Evolutionary conservation across 2,113 vertebrate genomes (phyloP).

Genomic region (Coracopsis vasa): DNA sequence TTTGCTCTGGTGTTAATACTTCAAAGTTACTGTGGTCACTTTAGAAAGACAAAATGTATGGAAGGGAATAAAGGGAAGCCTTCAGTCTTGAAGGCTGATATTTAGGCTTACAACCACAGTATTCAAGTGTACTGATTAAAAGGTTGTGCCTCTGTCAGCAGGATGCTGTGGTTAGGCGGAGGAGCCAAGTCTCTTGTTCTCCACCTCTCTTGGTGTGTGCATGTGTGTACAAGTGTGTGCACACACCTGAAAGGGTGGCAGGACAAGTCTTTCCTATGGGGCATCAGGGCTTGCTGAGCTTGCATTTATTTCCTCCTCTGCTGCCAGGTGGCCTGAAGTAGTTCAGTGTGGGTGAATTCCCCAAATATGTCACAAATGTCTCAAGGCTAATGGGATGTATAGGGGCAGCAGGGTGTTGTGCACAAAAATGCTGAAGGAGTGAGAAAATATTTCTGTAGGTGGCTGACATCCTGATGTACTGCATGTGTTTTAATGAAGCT

Average conservation of each 20-base stretch:
- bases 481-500: not conserved
- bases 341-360: not conserved
- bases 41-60: not conserved
- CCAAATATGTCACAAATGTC: fast-evolving
- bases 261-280: not conserved
- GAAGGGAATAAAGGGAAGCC: not conserved
- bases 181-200: not conserved
- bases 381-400: not conserved
- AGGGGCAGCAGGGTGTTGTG: not conserved
- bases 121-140: fast-evolving
- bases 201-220: not conserved
- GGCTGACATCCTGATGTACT: not conserved
- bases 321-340: not conserved
- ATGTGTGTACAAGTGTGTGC: fast-evolving
- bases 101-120: not conserved
- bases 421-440: slow-evolving; percentile 31
- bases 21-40: not conserved
- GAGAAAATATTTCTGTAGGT: slow-evolving; percentile 34
- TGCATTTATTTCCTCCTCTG: fast-evolving
- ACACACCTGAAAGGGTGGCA: not conserved
- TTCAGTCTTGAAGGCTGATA: not conserved
- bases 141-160: not conserved
- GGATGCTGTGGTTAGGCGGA: not conserved
- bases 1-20: not conserved
- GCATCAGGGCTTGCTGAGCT: fast-evolving